These are phyloP conservation scores for Arizona elegans DNA, from an alignment of 2,113 vertebrate species.

Conservation along the genomic window DNA sequence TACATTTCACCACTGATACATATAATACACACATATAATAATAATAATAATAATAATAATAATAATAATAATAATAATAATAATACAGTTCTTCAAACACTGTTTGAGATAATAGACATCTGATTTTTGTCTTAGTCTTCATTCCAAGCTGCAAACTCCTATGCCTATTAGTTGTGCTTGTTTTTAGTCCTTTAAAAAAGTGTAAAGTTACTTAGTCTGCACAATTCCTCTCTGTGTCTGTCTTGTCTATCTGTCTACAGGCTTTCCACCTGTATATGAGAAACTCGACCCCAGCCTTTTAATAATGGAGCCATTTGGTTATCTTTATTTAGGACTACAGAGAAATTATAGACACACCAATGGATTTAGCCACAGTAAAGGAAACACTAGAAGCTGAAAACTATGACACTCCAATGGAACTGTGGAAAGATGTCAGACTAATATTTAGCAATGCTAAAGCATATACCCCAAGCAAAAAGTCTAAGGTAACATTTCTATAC, in stretches of 20 bases:
- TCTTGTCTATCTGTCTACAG: background rate
- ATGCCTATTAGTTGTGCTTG: background rate
- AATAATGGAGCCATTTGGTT: slow-evolving; percentile 9
- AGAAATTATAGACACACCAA: slow-evolving; percentile 90
- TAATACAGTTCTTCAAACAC: background rate
- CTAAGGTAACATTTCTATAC: slow-evolving; percentile 78
- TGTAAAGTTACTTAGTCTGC: background rate
- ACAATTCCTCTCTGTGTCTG: background rate
- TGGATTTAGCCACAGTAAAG: slow-evolving; percentile 91
- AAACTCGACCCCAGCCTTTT: background rate
- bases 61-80: no score
- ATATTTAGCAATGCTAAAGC: slow-evolving; percentile 96
- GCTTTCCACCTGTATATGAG: background rate
- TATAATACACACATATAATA: no score
- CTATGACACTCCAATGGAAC: slow-evolving; percentile 89
- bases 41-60: no score
- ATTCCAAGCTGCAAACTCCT: background rate
- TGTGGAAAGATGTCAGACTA: slow-evolving; percentile 91
- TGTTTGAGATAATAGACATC: background rate
- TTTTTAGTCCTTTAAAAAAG: background rate
- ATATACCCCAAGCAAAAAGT: slow-evolving; percentile 95
- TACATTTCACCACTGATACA: no score
- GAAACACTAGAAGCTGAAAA: slow-evolving; percentile 81
- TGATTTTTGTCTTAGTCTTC: background rate
- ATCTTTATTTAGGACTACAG: slow-evolving; percentile 82